Percentiles rank a stretch among this genome's conserved stretches.
phyloP scores from a whole-genome alignment of 2,797 vertebrate species.

The Epinephelus malabaricus region DNA sequence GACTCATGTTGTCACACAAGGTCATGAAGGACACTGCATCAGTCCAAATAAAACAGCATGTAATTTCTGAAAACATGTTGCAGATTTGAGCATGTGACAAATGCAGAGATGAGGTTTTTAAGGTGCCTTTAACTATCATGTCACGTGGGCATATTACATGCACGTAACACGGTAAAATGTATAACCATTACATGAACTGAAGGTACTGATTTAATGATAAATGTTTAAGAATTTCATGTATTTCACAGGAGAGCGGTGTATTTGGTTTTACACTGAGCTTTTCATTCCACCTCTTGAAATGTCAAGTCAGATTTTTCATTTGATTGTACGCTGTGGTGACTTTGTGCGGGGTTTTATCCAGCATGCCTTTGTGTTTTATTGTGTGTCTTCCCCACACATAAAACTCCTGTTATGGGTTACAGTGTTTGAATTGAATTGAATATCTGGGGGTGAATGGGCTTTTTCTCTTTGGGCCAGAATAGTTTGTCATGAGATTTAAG shows the following conservation, averaged over 20 bases:
- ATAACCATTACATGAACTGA: background rate
- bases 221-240: conserved; percentile 3
- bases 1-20: conserved; percentile 21
- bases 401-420: conserved; percentile 11
- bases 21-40: conserved; percentile 57
- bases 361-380: conserved; percentile 28
- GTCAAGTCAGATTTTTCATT: conserved; percentile 1
- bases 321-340: background rate
- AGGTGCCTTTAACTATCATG: conserved; percentile 34
- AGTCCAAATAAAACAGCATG: conserved; percentile 49
- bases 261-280: background rate
- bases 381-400: conserved; percentile 11
- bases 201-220: background rate
- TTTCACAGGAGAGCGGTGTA: background rate
- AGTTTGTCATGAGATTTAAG: conserved; percentile 99
- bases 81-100: conserved; percentile 10
- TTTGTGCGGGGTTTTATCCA: conserved; percentile 7
- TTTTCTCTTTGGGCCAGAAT: conserved; percentile 89
- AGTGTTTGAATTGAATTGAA: conserved; percentile 51
- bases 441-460: conserved; percentile 40
- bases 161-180: background rate
- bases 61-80: conserved; percentile 1
- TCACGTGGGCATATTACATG: conserved; percentile 17
- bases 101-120: conserved; percentile 20
- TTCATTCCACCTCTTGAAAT: conserved; percentile 21